Evolutionary conservation across 1,140 invertebrate species (phyloP), one percentile per base, ranked within the genome.

Genomic region (Trachymyrmex cornetzi): DNA sequence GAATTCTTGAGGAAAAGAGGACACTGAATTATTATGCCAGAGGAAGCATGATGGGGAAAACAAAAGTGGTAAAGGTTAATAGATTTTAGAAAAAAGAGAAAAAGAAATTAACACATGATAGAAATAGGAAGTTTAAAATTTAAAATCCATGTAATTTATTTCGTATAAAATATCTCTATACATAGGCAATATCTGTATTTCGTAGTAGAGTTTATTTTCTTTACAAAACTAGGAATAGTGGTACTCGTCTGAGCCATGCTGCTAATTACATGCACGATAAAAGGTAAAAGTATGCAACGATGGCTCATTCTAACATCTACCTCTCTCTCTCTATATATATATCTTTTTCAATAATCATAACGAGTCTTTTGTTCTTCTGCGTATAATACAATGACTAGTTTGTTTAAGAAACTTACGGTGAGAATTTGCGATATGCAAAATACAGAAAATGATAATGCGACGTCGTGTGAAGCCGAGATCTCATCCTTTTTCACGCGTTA

Each of bases 101-200:
- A 67, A 11, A 67, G 9, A 44, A n/a, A 44, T 34, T 64, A 19
- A 64, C 55, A 77, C 11, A 64, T 9, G 5, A 38, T 30, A 50
- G 11, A 38, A 1, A 77, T 14, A 66, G 3, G 34, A 24, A 59
- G 19, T 55, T 30, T 86, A 87, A 85, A 69, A 64, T 91, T 92
- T 89, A 77, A 91, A 87, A 89, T 93, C 89, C 80, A 89, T 88
- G 88, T 92, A 89, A 93, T 95, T 94, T 94, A 94, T 95, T 95
- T 94, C 89, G 91, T 95, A 95, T 95, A 95, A 95, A 95, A 95
- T 95, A 94, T 94, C 90, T 95, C 87, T 94, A 92, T 94, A 92
- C 93, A 93, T 95, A 92, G 87, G 87, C 87, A 87, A 94, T 90
- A 92, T 93, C 77, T 93, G 66, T 93, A 75, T 84, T 85, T 92